phyloP scores from a whole-genome alignment of 2,888 invertebrate species.

The Ormyrus labotus region DNA sequence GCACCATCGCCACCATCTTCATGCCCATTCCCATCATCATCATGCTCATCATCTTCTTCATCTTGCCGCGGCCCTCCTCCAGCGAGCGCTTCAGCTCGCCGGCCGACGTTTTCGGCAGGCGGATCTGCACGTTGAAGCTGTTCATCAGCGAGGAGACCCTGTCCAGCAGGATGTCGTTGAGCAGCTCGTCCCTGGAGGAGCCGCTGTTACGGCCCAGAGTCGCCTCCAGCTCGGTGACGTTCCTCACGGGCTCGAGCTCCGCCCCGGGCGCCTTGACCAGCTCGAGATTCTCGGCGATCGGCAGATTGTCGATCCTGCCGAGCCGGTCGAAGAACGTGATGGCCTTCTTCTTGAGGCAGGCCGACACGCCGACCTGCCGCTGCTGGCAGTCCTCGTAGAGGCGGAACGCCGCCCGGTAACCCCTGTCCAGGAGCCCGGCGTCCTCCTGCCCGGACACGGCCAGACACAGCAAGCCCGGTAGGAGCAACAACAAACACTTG shows the following conservation, averaged over 20 bases:
- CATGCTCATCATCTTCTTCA: conserved; percentile 94
- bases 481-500: conserved; percentile 52
- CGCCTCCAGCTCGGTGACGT: conserved; percentile 79
- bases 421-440: conserved; percentile 69
- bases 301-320: conserved; percentile 82
- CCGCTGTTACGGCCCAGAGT: conserved; percentile 81
- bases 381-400: conserved; percentile 88
- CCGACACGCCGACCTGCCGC: conserved; percentile 82
- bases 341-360: conserved; percentile 89
- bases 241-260: conserved; percentile 55
- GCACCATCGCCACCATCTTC: conserved; percentile 89
- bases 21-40: conserved; percentile 93
- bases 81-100: conserved; percentile 83
- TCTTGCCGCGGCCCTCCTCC: conserved; percentile 90
- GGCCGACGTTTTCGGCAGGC: conserved; percentile 84
- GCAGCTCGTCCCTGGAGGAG: conserved; percentile 82
- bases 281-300: conserved; percentile 82
- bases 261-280: conserved; percentile 79
- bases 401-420: conserved; percentile 82
- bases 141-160: conserved; percentile 84
- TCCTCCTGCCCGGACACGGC: conserved; percentile 24
- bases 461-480: conserved; percentile 32
- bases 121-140: conserved; percentile 86
- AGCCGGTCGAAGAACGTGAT: conserved; percentile 87
- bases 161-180: conserved; percentile 84